phyloP scores from a whole-genome alignment of 2,113 vertebrate species.

The Sylvietta virens region DNA sequence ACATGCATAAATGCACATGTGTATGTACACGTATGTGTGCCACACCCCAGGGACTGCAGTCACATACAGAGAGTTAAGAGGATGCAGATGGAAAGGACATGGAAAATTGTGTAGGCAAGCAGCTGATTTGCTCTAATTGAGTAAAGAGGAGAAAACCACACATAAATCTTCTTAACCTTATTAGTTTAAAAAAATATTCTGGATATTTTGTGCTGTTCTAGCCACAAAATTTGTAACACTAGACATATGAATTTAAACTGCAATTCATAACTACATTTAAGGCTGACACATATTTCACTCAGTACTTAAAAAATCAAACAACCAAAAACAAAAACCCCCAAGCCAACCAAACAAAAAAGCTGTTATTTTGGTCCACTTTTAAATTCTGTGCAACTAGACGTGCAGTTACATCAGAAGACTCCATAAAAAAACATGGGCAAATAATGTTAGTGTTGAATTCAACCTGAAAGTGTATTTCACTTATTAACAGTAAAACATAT shows the following conservation, averaged over 20 bases:
- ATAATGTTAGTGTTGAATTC: neutral
- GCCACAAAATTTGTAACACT: neutral
- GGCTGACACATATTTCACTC: neutral
- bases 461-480: neutral
- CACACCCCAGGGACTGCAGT: neutral
- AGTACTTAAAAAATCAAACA: neutral
- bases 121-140: neutral
- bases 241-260: neutral
- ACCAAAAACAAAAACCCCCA: rapidly evolving
- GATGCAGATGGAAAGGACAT: rapidly evolving
- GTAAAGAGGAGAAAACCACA: neutral
- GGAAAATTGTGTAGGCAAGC: neutral
- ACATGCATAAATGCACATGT: rapidly evolving
- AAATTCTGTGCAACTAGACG: neutral
- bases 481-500: neutral
- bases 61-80: neutral
- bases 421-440: neutral
- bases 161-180: neutral
- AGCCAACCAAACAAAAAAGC: neutral
- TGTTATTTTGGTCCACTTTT: neutral
- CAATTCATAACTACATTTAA: neutral
- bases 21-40: too few relatives aligned
- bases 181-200: neutral
- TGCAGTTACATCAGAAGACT: neutral
- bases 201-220: neutral